phyloP scores from a whole-genome alignment of 2,113 vertebrate genomes.

The Colius striatus region DNA sequence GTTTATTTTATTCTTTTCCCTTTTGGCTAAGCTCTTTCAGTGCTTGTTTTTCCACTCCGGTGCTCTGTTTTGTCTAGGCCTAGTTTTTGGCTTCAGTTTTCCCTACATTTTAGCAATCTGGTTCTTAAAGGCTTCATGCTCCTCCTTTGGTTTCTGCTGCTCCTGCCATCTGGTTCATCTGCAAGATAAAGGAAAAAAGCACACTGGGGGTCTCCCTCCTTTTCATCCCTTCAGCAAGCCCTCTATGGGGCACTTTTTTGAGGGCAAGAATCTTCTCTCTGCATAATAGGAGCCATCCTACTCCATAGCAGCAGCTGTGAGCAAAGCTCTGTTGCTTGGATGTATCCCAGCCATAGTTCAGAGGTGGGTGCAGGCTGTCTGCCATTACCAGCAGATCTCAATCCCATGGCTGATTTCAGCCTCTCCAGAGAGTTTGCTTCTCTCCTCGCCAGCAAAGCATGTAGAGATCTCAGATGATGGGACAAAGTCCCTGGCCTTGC shows the following conservation, averaged over 20 bases:
- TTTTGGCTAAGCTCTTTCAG: neutral
- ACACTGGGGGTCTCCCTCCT: neutral
- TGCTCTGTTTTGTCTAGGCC: neutral
- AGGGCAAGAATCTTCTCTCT: neutral
- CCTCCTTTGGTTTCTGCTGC: constrained; percentile 1
- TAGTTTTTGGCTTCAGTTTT: constrained; percentile 31
- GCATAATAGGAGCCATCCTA: neutral
- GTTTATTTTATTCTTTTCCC: constrained; percentile 6
- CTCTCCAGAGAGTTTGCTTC: neutral
- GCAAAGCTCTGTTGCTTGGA: neutral
- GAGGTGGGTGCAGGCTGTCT: neutral
- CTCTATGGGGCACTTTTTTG: neutral
- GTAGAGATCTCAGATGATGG: neutral
- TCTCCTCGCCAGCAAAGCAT: neutral
- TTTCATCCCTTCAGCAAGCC: neutral
- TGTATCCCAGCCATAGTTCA: neutral
- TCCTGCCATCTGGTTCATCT: constrained; percentile 21
- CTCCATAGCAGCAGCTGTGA: neutral
- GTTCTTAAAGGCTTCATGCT: neutral
- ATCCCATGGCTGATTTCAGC: neutral
- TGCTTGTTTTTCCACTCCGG: constrained; percentile 24
- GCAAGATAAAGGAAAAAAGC: constrained; percentile 24
- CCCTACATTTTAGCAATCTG: neutral
- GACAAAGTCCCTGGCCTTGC: neutral
- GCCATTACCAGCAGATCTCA: neutral